Base-by-base conservation (phyloP, 2,888 invertebrate species). In the Drosophila nr. medialis region DNA sequence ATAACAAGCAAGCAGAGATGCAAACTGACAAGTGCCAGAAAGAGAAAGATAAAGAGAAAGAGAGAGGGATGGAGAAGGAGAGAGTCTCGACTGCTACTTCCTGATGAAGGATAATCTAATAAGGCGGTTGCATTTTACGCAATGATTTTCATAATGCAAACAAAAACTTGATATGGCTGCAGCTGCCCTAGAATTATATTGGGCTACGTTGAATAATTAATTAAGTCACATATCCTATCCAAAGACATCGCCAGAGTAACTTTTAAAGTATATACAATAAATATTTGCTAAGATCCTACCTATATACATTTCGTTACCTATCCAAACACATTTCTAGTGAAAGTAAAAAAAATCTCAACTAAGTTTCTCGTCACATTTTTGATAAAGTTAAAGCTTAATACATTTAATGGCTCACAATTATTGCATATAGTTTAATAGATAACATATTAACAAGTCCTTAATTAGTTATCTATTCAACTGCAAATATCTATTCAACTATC, bases 1-100 rank as follows among this genome's bases (percentile, higher is more conserved):
- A 66, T 66, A 54, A 32, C 38, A 27, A 36, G 48, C 11, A 38
- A 51, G 11, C 38, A 24, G 24, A 11, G 48, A 54, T 50, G n/a
- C n/a, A 13, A 27, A 3, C 49, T 49, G 49, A 49, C 27, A 29
- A 18, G 49, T 49, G 24, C 4, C 27, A 13, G 21, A 45, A n/a
- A 2, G 4, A 21, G 24, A 15, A 24, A 45, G 2, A 24, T 13
- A 10, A 49, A n/a, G 11, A 30, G 13, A 18, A 2, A 27, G 11
- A 3, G 7, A 4, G 0, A 29, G 13, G 29, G 15, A 10, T 11
- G 11, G 13, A 54, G 18, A 10, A 18, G 18, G 10, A 29, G 27
- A 36, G 15, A 50, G 27, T 29, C n/a, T 10, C 6, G 8, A 24
- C 32, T 38, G 13, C 21, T 4, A 8, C 13, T 34, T 36, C 13